Conservation (phyloP, 2,113 vertebrate genomes). For the Protobothrops flavoviridis region DNA sequence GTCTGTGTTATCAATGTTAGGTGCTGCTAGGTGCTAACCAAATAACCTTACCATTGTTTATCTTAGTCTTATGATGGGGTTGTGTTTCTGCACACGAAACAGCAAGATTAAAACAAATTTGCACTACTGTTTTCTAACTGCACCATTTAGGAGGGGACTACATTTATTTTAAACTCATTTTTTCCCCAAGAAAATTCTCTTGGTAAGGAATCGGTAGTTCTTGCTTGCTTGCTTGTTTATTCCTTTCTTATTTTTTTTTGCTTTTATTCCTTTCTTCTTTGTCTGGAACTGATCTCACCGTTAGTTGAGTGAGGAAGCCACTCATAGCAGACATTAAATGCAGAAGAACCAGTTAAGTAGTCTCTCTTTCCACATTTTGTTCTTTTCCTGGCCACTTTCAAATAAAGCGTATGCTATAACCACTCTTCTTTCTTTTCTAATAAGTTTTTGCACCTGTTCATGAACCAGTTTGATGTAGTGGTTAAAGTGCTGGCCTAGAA, state of each 20-base stretch:
- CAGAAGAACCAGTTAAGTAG: background rate
- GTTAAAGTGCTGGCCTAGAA: background rate
- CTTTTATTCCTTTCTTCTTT: background rate
- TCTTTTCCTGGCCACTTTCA: background rate
- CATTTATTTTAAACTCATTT: background rate
- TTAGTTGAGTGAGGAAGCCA: background rate
- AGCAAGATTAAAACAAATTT: background rate
- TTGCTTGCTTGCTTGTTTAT: background rate
- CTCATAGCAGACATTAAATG: background rate
- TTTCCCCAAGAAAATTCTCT: background rate
- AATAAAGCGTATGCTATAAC: background rate
- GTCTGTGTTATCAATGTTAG: no score
- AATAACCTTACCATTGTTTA: background rate
- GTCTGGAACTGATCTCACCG: background rate
- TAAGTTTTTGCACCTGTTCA: background rate
- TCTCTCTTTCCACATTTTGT: background rate
- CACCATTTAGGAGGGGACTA: background rate
- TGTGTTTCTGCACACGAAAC: background rate
- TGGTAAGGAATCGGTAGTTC: background rate
- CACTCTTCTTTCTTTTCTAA: background rate
- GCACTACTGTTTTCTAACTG: background rate
- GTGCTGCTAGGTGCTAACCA: background rate
- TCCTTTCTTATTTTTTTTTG: background rate
- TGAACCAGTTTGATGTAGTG: background rate
- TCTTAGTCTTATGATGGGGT: background rate